Conservation (phyloP, 1,140 invertebrate genomes). For the Bathynomus jamesi region DNA sequence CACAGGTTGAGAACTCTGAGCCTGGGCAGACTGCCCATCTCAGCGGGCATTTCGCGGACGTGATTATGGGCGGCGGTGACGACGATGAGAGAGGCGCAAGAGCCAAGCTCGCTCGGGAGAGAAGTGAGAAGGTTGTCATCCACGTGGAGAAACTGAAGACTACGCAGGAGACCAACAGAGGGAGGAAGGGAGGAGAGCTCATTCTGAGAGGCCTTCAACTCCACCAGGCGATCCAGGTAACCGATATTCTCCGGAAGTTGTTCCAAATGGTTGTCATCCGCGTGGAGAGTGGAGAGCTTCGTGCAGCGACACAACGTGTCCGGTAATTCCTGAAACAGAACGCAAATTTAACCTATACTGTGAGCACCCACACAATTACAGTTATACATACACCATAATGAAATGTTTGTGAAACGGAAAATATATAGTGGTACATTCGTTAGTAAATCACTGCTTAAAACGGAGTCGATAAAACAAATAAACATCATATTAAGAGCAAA, state of each 20-base stretch:
- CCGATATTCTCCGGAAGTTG: conserved; percentile 70
- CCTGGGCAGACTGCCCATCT: conserved; percentile 74
- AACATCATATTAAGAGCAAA: too few species aligned
- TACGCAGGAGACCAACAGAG: conserved; percentile 75
- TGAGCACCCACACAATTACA: too few species aligned
- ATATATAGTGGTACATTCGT: too few species aligned
- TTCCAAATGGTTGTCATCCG: conserved; percentile 79
- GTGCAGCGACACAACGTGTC: conserved; percentile 67
- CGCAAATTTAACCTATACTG: conserved; percentile 5
- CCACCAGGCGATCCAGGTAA: conserved; percentile 72
- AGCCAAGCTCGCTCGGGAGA: conserved; percentile 64
- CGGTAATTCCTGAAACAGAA: conserved; percentile 56
- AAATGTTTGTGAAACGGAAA: too few species aligned
- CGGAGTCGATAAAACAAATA: too few species aligned
- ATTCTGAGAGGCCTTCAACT: conserved; percentile 81
- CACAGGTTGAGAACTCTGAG: conserved; percentile 85
- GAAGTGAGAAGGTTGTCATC: conserved; percentile 75
- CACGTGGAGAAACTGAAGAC: conserved; percentile 73
- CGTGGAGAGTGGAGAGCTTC: conserved; percentile 72
- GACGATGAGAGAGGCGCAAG: conserved; percentile 73
- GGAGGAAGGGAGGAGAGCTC: conserved; percentile 66
- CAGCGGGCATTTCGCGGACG: conserved; percentile 68
- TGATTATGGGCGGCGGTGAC: conserved; percentile 76
- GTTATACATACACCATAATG: too few species aligned
- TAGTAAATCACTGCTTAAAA: too few species aligned